Percentiles rank a stretch among this genome's conserved stretches.
phyloP scores from a whole-genome alignment of 2,888 invertebrate genomes.

The Xylota segnis region DNA sequence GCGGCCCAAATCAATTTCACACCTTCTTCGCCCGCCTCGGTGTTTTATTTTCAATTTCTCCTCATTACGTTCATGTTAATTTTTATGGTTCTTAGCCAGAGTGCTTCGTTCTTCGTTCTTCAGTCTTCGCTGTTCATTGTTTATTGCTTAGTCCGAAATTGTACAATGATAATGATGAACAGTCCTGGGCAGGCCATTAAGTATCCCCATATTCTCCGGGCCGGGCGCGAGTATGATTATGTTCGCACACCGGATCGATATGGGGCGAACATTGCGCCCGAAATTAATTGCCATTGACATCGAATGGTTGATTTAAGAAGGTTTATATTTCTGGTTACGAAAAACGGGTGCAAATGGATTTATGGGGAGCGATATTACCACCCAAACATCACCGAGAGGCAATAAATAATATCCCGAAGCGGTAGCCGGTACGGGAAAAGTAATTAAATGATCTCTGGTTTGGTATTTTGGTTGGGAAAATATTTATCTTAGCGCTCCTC shows the following conservation, averaged over 20 bases:
- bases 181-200: constrained; percentile 12
- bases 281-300: constrained; percentile 32
- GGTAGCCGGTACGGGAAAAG: not conserved
- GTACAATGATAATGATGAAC: constrained; percentile 11
- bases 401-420: not conserved
- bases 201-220: not conserved
- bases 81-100: constrained; percentile 4
- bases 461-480: constrained; percentile 1
- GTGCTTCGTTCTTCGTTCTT: constrained; percentile 1
- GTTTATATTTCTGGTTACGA: constrained; percentile 5
- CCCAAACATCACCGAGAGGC: not conserved
- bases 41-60: constrained; percentile 19
- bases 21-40: constrained; percentile 17
- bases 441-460: constrained; percentile 6
- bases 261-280: not conserved
- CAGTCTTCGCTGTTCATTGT: not conserved
- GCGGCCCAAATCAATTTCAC: constrained; percentile 24
- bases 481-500: not conserved
- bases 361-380: constrained; percentile 9
- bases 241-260: constrained; percentile 22
- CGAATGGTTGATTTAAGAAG: constrained; percentile 1
- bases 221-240: not conserved
- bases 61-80: constrained; percentile 19
- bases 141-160: constrained; percentile 15
- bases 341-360: constrained; percentile 38